Evolutionary conservation across 2,797 vertebrate genomes (phyloP), one percentile per base, ranked within the genome.

Genomic region (Cynodonichthys magdalenae): DNA sequence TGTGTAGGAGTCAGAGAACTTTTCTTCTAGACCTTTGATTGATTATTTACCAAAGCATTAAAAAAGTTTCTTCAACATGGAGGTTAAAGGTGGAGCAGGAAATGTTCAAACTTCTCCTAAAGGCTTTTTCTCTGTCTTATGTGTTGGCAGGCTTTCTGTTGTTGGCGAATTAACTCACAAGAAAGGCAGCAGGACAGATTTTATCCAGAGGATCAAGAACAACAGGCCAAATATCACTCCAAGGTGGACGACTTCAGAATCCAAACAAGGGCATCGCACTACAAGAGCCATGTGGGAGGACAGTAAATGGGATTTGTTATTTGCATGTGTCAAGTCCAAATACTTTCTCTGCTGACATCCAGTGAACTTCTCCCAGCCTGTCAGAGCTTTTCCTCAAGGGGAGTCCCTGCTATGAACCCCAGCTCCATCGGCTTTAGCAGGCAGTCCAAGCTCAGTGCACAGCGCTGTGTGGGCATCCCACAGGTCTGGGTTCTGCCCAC

Each of bases 211-310:
- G 65, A 71, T 69, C 64, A 19, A 80, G 63, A 20, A 49, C 69
- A 82, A 59, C 15, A 46, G 53, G 45, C 64, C 65, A 73, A 79
- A 71, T 59, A 79, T 79, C 47, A 36, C 76, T 57, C 76, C 64
- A 64, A 79, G 53, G 81, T 79, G 61, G 69, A 84, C 39, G 53
- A 64, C 68, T 71, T 73, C 74, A 70, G 74, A 59, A 62, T 69
- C 63, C 59, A 70, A 66, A 82, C 58, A 41, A 69, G 73, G 71
- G 63, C 66, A 77, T 69, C 58, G 27, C 53, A 59, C 29, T 59
- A 56, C 69, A 56, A 87, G 81, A 83, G 87, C 82, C 90, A 94
- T 93, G 93, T 89, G 87, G 91, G 87, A 83, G 79, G 82, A 84
- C 71, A 81, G 79, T 69, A 78, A 86, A 67, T 79, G 64, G 51